Conservation (phyloP, 2,797 vertebrate genomes). For the Falco columbarius region DNA sequence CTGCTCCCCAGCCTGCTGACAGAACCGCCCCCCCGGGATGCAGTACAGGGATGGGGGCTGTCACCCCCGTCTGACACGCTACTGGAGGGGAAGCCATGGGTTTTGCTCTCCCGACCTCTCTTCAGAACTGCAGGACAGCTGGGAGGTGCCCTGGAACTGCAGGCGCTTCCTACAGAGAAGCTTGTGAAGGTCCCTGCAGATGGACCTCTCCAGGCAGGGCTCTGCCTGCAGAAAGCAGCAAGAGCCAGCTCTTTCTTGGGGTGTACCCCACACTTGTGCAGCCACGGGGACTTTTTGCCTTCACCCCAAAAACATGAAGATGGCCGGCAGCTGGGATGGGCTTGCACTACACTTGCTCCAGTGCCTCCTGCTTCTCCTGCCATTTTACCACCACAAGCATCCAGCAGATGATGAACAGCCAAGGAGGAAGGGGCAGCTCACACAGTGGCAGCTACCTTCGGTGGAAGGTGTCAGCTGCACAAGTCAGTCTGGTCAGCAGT, state of each 20-base stretch:
- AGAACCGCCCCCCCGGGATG: not conserved
- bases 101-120: not conserved
- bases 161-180: not conserved
- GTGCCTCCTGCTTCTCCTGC: accelerated
- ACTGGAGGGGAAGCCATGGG: accelerated
- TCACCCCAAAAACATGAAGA: not conserved
- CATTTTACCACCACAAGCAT: not conserved
- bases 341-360: not conserved
- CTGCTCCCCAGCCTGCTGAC: not conserved
- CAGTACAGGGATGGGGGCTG: not conserved
- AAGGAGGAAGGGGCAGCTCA: not conserved
- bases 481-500: not conserved
- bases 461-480: not conserved
- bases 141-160: not conserved
- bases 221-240: not conserved
- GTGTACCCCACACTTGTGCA: not conserved
- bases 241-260: not conserved
- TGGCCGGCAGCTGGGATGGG: accelerated
- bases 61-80: no score
- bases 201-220: not conserved
- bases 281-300: not conserved
- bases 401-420: not conserved
- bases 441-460: not conserved
- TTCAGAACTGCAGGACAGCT: not conserved
- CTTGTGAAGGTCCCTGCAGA: not conserved